These are phyloP conservation scores for Deilephila porcellus DNA, from an alignment of 2,888 invertebrate genomes.

Conservation along the genomic window DNA sequence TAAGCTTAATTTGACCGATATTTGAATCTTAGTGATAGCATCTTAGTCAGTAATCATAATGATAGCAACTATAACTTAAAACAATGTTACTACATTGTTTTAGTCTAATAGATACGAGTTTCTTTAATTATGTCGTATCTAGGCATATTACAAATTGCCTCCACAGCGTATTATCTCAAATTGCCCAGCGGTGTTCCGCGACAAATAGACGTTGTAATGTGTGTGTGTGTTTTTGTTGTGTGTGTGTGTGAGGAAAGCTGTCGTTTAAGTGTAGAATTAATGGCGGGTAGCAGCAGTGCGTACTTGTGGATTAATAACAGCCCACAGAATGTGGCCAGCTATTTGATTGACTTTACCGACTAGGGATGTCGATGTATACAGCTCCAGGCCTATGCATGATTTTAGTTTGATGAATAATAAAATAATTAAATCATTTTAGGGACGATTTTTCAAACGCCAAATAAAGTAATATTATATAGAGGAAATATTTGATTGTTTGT, in stretches of 20 bases:
- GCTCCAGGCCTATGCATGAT: neutral
- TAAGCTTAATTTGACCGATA: too few relatives aligned
- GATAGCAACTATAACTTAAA: neutral
- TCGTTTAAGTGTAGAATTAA: conserved; percentile 37
- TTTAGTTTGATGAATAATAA: too few relatives aligned
- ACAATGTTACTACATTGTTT: too few relatives aligned
- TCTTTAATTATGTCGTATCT: neutral
- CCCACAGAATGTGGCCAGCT: conserved; percentile 29
- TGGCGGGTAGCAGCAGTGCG: conserved; percentile 40
- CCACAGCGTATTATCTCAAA: conserved; percentile 8
- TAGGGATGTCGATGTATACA: neutral
- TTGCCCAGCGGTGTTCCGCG: conserved; percentile 8
- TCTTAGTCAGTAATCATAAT: too few relatives aligned
- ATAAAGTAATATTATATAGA: too few relatives aligned
- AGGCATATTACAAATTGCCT: conserved; percentile 20
- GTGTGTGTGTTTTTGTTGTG: conserved; percentile 39
- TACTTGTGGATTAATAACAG: conserved; percentile 40
- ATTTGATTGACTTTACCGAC: conserved; percentile 15
- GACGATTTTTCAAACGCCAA: too few relatives aligned
- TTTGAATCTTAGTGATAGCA: too few relatives aligned
- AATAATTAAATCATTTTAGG: too few relatives aligned
- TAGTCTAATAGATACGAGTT: neutral
- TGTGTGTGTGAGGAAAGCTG: conserved; percentile 47
- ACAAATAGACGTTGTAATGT: neutral
- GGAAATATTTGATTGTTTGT: too few relatives aligned